These are phyloP conservation scores for Orthonychiurus folsomi DNA, from an alignment of 2,888 invertebrate species.

Conservation along the genomic window DNA sequence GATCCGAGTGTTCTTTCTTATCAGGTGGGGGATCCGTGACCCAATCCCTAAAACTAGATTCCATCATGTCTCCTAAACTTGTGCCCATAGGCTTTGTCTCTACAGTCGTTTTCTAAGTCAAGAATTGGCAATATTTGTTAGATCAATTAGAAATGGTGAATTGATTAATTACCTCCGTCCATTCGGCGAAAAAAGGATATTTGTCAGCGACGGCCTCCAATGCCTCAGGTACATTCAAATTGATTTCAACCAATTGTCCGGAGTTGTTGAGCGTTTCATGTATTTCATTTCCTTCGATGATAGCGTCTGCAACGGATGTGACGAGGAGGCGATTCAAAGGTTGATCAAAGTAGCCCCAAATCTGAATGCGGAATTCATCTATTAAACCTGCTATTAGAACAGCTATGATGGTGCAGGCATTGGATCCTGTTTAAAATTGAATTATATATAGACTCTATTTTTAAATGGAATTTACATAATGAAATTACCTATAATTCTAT, in stretches of 20 bases:
- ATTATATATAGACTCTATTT: conserved; percentile 1
- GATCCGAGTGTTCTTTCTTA: conserved; percentile 25
- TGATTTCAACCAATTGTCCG: conserved; percentile 27
- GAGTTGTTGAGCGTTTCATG: conserved; percentile 28
- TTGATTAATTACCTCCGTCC: conserved; percentile 25
- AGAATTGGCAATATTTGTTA: conserved; percentile 7
- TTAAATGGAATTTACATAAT: background rate
- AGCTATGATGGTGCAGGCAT: conserved; percentile 37
- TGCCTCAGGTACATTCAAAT: conserved; percentile 37
- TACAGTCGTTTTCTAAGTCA: conserved; percentile 24
- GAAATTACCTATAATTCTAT: conserved; percentile 30
- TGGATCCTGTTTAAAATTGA: conserved; percentile 25
- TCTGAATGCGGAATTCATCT: conserved; percentile 30
- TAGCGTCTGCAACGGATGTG: conserved; percentile 34
- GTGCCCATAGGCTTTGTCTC: conserved; percentile 24
- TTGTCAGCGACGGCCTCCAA: conserved; percentile 28
- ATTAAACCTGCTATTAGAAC: conserved; percentile 28
- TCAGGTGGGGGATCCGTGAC: conserved; percentile 30
- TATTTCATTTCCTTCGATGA: conserved; percentile 38
- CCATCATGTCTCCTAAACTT: conserved; percentile 27
- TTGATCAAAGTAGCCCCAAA: conserved; percentile 35
- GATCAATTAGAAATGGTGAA: background rate
- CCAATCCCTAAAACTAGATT: conserved; percentile 25
- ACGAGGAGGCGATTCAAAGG: conserved; percentile 35
- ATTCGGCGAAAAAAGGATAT: conserved; percentile 32